Conservation (phyloP, 2,888 invertebrate genomes). For the Apodemia duryi region DNA sequence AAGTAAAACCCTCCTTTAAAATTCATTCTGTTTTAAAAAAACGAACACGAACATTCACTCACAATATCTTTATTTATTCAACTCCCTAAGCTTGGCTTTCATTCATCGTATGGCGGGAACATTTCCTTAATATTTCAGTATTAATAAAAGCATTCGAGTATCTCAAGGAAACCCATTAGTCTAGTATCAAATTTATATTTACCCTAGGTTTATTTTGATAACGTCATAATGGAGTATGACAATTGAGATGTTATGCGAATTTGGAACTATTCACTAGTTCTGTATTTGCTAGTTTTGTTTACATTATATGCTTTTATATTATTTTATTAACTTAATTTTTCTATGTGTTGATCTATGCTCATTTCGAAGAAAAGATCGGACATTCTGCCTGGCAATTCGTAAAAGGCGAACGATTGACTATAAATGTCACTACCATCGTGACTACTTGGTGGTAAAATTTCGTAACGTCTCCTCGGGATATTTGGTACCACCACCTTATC, state of each 20-base stretch:
- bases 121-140: conserved; percentile 19
- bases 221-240: not conserved
- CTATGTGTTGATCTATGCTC: too few relatives aligned
- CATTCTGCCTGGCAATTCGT: too few relatives aligned
- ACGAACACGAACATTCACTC: not conserved
- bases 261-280: not conserved
- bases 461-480: too few relatives aligned
- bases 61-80: conserved; percentile 5
- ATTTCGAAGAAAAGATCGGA: too few relatives aligned
- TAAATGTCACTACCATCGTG: too few relatives aligned
- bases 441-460: too few relatives aligned
- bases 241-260: not conserved
- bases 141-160: conserved; percentile 16
- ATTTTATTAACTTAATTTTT: too few relatives aligned
- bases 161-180: not conserved
- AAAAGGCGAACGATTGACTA: too few relatives aligned
- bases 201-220: not conserved
- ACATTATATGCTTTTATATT: too few relatives aligned
- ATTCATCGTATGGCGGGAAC: not conserved
- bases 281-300: not conserved
- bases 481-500: too few relatives aligned
- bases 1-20: not conserved
- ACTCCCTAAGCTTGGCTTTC: conserved; percentile 1
- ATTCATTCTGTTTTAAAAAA: not conserved
- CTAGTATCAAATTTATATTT: conserved; percentile 2